Conservation (phyloP, 2,888 invertebrate genomes). For the Diaphora mendica region DNA sequence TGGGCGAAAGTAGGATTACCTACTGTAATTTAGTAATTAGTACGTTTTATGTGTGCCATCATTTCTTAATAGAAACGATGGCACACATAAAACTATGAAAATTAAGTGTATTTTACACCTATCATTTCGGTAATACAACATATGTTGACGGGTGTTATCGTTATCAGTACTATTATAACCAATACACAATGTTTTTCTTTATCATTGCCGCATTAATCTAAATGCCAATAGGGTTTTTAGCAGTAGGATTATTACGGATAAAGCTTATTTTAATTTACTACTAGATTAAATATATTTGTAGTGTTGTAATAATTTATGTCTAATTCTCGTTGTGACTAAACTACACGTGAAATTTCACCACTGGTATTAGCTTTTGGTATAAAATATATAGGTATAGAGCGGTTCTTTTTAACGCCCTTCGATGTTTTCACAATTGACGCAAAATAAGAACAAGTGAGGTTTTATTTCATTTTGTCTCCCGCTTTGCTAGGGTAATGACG, state of each 20-base stretch:
- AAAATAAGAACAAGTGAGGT: too few species aligned
- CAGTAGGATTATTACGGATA: neutral
- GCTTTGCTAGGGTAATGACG: too few species aligned
- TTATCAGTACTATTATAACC: constrained; percentile 9
- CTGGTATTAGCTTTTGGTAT: too few species aligned
- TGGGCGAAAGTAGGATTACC: too few species aligned
- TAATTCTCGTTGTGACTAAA: neutral
- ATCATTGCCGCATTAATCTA: constrained; percentile 1
- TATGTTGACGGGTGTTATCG: neutral
- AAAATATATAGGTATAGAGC: too few species aligned
- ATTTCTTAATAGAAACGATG: neutral
- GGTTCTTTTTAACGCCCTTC: too few species aligned
- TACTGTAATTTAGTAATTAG: too few species aligned
- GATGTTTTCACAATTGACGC: too few species aligned
- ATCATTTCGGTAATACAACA: neutral
- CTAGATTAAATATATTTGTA: neutral
- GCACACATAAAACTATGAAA: neutral
- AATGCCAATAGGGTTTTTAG: constrained; percentile 1
- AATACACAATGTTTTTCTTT: constrained; percentile 7
- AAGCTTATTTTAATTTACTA: constrained; percentile 5
- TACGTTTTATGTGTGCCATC: too few species aligned
- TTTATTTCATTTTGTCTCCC: too few species aligned
- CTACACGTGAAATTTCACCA: neutral
- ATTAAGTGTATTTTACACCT: neutral
- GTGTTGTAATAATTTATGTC: neutral